Evolutionary conservation across 2,888 invertebrate genomes (phyloP), one percentile per base, ranked within the genome.

Genomic region (Stictocephala bisonia): DNA sequence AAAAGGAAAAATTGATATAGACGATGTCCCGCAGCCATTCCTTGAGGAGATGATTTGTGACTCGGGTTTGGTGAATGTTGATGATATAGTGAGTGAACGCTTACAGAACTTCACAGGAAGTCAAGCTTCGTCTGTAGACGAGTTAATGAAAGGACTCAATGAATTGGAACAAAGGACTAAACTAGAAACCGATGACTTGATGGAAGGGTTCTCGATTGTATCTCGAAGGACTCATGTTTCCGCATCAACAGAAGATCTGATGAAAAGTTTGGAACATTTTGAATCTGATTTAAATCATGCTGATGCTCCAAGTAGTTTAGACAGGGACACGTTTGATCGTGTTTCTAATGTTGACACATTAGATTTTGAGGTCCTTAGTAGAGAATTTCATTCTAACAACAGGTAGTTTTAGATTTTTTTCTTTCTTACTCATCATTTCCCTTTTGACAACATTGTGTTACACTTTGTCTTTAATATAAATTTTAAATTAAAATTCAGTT

Each of bases 221-320:
- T 29, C 60, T 1, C 29, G 50, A 60, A 64, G 64, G 31, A 29
- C 69, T 0, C 69, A 73, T 35, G 73, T 73, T n/a, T 75, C 78
- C 2, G 77, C 73, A 0, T 77, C 76, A 2, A 77, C 77, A 9
- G 77, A 78, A 73, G 78, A 78, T 58, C 51, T 78, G 20, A 70
- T 77, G 41, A 77, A 77, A 56, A 75, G 74, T 64, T 71, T 77
- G 29, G 78, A 78, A 40, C 77, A 75, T 64, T 73, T 73, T 40
- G 69, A 58, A 2, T 44, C 69, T 6, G 64, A 35, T 11, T 44
- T 69, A 31, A 50, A 69, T 22, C 53, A 68, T 22, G 15, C 64
- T 1, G 31, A 58, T 22, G 44, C 68, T 15, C 26, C 66, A 9
- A 58, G 26, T 20, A 40, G 29, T 13, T 27, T 58, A 4, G 68